Base-by-base conservation (phyloP, 1,140 invertebrate species). In the Oscheius sp. region DNA sequence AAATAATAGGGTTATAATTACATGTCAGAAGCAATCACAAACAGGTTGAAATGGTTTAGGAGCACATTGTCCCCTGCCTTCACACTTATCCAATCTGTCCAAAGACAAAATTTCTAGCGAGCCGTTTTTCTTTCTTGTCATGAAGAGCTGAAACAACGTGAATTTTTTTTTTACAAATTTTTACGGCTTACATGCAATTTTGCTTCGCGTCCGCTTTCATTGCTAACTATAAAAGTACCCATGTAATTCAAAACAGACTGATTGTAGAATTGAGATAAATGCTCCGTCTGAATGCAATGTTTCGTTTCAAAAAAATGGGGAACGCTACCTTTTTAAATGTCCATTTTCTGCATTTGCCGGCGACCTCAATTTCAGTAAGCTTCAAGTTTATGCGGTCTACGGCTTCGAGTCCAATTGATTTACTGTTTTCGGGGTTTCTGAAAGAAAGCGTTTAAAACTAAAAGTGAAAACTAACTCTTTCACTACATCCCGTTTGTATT, bases 21-120 rank as follows among this genome's bases (percentile, higher is more conserved):
- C n/a, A n/a, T n/a, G n/a, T 42, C n/a, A 42, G 10, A 42, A 42
- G 42, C 68, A 66, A 59, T 35, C 29, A 66, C 64, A 66, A 66
- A 64, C 15, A 3, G 64, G 64, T 45, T 38, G 4, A 18, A 66
- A 64, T 4, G 35, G 32, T 26, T 66, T 45, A 7, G 7, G 38
- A 7, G 45, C 64, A 59, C 64, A 66, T 18, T 66, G 4, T 10
- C 64, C 64, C 18, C 45, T 35, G 46, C 15, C 26, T 15, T 23
- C 64, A 26, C 45, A 66, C 15, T 7, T 10, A 38, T 66, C 29
- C 18, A 23, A 4, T 7, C 64, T 64, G 10, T 18, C 38, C 7
- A 66, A 61, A 10, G 38, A 42, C 38, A 42, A 10, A n/a, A n/a
- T 42, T n/a, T 42, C 38, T n/a, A 42, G 10, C 38, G 10, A 10